phyloP scores from a whole-genome alignment of 2,888 invertebrate species.

The Dryobotodes eremita region DNA sequence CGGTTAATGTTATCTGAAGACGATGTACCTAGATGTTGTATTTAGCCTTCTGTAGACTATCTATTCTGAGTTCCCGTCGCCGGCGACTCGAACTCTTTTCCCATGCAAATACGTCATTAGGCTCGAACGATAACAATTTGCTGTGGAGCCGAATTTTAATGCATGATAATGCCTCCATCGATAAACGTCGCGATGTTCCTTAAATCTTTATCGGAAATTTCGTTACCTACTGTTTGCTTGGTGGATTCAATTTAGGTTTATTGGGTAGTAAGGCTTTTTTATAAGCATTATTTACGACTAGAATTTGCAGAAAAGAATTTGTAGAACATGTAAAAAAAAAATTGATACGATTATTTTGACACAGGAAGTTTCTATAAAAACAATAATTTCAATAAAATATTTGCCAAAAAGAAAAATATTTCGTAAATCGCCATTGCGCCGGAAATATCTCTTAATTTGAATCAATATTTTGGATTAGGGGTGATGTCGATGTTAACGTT shows the following conservation, averaged over 20 bases:
- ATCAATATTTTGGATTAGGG: neutral
- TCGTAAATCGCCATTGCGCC: neutral
- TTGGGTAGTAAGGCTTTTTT: slow-evolving; percentile 27
- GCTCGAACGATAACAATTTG: slow-evolving; percentile 80
- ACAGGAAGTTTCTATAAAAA: no score
- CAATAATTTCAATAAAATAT: no score
- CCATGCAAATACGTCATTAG: slow-evolving; percentile 87
- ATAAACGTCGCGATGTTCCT: slow-evolving; percentile 62
- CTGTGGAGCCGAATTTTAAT: slow-evolving; percentile 81
- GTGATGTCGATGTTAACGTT: neutral
- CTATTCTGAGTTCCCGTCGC: neutral
- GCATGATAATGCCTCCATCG: slow-evolving; percentile 76
- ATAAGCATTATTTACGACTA: neutral
- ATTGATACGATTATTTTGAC: no score
- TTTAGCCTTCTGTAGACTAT: neutral
- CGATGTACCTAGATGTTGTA: neutral
- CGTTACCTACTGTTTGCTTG: slow-evolving; percentile 47
- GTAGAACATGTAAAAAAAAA: neutral
- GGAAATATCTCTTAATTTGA: neutral
- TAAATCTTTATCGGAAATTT: slow-evolving; percentile 57
- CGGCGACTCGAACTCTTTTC: slow-evolving; percentile 77
- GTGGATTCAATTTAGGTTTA: slow-evolving; percentile 55
- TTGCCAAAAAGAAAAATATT: neutral
- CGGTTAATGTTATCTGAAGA: neutral
- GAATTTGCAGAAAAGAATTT: neutral